phyloP scores from a whole-genome alignment of 2,888 invertebrate species.

The Microdon myrmicae region DNA sequence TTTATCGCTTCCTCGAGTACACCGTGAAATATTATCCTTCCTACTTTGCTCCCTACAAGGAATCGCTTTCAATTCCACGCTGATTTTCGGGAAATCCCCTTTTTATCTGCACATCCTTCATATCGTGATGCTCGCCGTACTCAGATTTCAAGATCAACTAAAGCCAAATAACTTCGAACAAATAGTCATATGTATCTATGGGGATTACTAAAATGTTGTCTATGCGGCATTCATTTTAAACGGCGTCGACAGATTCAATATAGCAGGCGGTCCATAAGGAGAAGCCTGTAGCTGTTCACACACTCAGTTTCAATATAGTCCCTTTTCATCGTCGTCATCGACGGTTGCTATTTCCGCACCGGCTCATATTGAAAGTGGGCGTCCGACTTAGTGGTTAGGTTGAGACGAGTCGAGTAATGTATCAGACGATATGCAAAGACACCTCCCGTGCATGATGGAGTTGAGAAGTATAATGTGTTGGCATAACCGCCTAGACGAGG shows the following conservation, averaged over 20 bases:
- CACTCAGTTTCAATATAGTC: too few species aligned
- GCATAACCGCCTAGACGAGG: conserved; percentile 15
- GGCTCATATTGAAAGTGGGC: too few species aligned
- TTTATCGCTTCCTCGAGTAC: conserved; percentile 31
- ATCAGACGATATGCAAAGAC: conserved; percentile 40
- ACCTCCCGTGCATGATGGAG: conserved; percentile 31
- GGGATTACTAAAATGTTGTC: conserved; percentile 48
- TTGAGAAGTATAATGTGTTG: conserved; percentile 44
- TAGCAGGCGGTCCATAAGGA: conserved; percentile 37
- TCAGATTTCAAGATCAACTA: conserved; percentile 17
- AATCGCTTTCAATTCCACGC: conserved; percentile 43
- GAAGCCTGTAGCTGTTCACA: conserved; percentile 31
- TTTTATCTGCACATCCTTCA: conserved; percentile 2
- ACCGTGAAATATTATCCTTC: conserved; percentile 25
- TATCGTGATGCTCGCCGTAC: too few species aligned
- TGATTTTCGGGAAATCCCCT: conserved; percentile 27
- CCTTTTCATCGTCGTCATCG: too few species aligned
- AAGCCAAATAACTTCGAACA: conserved; percentile 44
- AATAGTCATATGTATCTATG: conserved; percentile 26
- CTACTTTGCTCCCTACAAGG: conserved; percentile 31
- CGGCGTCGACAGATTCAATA: conserved; percentile 52
- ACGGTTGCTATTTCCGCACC: too few species aligned
- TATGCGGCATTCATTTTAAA: conserved; percentile 50
- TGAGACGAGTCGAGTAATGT: conserved; percentile 22
- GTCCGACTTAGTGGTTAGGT: conserved; percentile 5